phyloP scores from a whole-genome alignment of 2,888 invertebrate genomes.

The Dryobotodes eremita region DNA sequence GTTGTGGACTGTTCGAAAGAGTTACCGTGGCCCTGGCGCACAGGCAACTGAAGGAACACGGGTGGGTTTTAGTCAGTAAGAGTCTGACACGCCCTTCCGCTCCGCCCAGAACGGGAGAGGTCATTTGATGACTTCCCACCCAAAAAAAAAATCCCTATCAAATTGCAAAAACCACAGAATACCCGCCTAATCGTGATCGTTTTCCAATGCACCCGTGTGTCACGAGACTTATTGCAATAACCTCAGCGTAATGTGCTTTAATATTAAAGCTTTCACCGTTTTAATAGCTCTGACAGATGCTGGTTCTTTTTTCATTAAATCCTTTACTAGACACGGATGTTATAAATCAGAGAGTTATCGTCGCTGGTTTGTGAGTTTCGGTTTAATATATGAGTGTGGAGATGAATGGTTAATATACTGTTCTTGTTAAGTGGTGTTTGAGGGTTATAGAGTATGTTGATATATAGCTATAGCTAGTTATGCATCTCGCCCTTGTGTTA shows the following conservation, averaged over 20 bases:
- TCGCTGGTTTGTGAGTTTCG: conserved; percentile 47
- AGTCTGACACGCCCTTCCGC: no score
- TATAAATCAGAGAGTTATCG: conserved; percentile 73
- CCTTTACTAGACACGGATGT: conserved; percentile 75
- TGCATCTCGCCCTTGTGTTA: no score
- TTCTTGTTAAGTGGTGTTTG: no score
- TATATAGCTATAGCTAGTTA: no score
- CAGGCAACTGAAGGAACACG: no score
- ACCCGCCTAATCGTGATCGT: background rate
- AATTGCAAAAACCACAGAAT: background rate
- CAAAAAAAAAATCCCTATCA: no score
- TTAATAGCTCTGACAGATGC: conserved; percentile 82
- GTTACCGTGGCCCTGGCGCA: no score
- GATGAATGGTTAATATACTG: conserved; percentile 19
- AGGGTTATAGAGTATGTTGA: no score
- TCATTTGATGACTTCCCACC: no score
- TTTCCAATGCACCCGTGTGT: conserved; percentile 66
- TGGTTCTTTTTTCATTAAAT: conserved; percentile 81
- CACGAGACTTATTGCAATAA: conserved; percentile 77
- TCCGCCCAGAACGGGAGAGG: no score
- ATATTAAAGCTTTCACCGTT: conserved; percentile 81
- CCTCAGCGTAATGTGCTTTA: conserved; percentile 80
- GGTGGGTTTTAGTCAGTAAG: no score
- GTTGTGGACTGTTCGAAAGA: no score
- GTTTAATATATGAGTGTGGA: conserved; percentile 29